Percentiles rank a stretch among this genome's conserved stretches.
Conservation (phyloP, 1,140 invertebrate genomes). For the Ostrea denselamellosa region DNA sequence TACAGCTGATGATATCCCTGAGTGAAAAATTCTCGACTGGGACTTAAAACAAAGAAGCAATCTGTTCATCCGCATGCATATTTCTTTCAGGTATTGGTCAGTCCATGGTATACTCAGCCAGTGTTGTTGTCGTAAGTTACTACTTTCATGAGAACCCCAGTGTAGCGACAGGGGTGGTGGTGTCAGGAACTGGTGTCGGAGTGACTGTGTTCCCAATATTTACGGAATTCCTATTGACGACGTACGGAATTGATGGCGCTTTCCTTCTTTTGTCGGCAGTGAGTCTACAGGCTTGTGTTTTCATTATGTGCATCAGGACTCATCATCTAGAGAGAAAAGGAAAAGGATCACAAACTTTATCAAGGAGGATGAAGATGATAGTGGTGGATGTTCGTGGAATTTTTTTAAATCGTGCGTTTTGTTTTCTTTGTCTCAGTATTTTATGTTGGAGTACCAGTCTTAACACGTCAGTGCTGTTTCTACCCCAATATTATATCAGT, state of each 20-base stretch:
- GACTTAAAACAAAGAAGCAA: background rate
- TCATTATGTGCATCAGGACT: conserved; percentile 11
- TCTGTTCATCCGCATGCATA: background rate
- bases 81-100: conserved; percentile 37
- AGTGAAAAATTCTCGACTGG: too few species aligned
- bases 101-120: conserved; percentile 28
- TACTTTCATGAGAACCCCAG: conserved; percentile 22
- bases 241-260: conserved; percentile 25
- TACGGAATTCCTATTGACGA: conserved; percentile 13
- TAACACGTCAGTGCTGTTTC: background rate
- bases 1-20: too few species aligned
- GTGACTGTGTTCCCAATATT: conserved; percentile 32
- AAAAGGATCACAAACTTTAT: background rate
- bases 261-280: conserved; percentile 37
- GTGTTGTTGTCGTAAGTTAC: conserved; percentile 30
- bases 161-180: conserved; percentile 42
- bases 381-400: background rate
- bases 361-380: background rate
- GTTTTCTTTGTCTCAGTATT: conserved; percentile 41
- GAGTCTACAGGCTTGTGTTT: conserved; percentile 38
- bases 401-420: background rate
- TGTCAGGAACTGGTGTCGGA: conserved; percentile 17
- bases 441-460: conserved; percentile 44
- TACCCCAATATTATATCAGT: conserved; percentile 17
- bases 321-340: conserved; percentile 1